phyloP scores from a whole-genome alignment of 2,113 vertebrate genomes.

The Thalassoma bifasciatum region DNA sequence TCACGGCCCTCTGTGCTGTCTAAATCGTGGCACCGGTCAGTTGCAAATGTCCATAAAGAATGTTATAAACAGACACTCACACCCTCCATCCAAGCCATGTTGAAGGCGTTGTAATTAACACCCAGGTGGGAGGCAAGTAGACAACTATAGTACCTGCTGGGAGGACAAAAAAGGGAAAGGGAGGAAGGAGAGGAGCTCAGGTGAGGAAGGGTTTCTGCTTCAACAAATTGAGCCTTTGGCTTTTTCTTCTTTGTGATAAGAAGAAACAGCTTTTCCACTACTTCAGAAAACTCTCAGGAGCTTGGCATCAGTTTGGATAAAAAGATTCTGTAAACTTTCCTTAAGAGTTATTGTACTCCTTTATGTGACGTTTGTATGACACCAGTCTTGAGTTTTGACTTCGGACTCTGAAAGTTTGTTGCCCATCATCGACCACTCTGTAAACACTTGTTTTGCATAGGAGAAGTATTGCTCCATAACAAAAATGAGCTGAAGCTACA shows the following conservation, averaged over 20 bases:
- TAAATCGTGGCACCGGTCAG: conserved; percentile 24
- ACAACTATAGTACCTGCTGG: conserved; percentile 44
- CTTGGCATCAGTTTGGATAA: no score
- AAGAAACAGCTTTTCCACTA: neutral
- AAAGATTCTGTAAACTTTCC: no score
- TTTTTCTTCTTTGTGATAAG: conserved; percentile 15
- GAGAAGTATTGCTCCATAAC: no score
- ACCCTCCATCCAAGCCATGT: neutral
- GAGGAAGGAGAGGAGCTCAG: conserved; percentile 16
- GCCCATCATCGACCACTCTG: no score
- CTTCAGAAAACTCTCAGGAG: no score
- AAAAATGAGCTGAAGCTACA: no score
- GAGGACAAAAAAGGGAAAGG: conserved; percentile 25
- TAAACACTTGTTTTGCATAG: no score
- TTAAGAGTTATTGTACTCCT: no score
- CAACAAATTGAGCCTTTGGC: conserved; percentile 8
- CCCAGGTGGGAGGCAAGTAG: conserved; percentile 74
- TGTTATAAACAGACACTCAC: conserved; percentile 42
- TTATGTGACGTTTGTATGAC: no score
- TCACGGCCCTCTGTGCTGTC: neutral
- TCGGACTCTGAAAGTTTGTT: no score
- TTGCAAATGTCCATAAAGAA: conserved; percentile 33
- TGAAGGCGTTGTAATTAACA: conserved; percentile 80
- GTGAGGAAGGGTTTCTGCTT: conserved; percentile 9
- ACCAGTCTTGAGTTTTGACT: no score